phyloP scores from a whole-genome alignment of 2,888 invertebrate species.

The Ligdia adustata region DNA sequence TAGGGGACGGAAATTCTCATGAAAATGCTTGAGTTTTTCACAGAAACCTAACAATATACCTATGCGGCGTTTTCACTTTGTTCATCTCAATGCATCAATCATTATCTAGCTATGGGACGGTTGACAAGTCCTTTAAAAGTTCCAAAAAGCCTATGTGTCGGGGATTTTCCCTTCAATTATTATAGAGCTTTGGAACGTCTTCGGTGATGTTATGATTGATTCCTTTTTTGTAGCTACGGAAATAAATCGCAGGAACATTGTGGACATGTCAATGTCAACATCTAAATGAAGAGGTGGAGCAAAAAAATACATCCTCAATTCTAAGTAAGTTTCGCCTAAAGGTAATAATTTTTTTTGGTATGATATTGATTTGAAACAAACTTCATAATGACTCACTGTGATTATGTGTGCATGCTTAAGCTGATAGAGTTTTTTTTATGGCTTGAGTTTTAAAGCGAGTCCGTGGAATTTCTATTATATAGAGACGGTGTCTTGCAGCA shows the following conservation, averaged over 20 bases:
- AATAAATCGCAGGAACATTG: slow-evolving; percentile 39
- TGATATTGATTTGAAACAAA: too few species aligned
- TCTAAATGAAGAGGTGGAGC: slow-evolving; percentile 22
- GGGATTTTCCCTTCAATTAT: slow-evolving; percentile 56
- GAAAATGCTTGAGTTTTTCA: slow-evolving; percentile 10
- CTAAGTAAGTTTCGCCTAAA: too few species aligned
- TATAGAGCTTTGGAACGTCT: slow-evolving; percentile 38
- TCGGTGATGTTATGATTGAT: slow-evolving; percentile 53
- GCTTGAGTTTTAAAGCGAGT: too few species aligned
- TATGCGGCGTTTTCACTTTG: slow-evolving; percentile 49
- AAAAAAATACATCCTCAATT: too few species aligned
- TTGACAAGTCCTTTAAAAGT: slow-evolving; percentile 55
- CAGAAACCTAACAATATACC: slow-evolving; percentile 22
- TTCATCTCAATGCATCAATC: slow-evolving; percentile 56
- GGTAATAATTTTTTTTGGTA: too few species aligned
- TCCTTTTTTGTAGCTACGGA: slow-evolving; percentile 33
- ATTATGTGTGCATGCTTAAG: too few species aligned
- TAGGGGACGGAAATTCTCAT: slow-evolving; percentile 17
- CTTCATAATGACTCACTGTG: too few species aligned
- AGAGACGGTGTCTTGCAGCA: too few species aligned
- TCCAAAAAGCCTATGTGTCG: slow-evolving; percentile 47
- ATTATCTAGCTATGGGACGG: slow-evolving; percentile 43
- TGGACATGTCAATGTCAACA: slow-evolving; percentile 23
- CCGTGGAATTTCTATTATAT: too few species aligned
- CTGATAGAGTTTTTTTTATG: too few species aligned